A percentile compares a stretch with the other conserved stretches of the same genome.
These are phyloP conservation scores for Chrysolina haemoptera DNA, from an alignment of 2,888 invertebrate species.

Conservation along the genomic window DNA sequence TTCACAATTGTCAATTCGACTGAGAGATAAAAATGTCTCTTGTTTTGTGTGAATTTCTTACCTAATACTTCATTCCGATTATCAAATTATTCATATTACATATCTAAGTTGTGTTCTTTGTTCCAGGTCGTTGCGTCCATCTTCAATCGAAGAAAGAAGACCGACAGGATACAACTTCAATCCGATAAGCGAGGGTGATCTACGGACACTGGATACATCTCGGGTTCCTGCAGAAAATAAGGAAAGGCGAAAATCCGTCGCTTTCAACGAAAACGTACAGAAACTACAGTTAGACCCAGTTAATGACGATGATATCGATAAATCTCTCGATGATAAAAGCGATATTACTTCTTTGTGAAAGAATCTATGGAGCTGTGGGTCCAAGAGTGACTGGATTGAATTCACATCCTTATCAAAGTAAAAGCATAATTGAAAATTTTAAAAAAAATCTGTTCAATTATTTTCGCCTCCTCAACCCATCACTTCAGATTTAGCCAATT, in stretches of 20 bases:
- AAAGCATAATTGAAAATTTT: no score
- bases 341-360: background rate
- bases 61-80: no score
- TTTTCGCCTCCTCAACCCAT: no score
- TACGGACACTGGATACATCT: background rate
- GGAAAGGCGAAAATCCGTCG: constrained; percentile 7
- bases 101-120: no score
- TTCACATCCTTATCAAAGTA: no score
- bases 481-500: no score
- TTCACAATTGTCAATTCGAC: no score
- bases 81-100: no score
- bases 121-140: background rate
- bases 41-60: no score
- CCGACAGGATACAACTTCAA: constrained; percentile 2
- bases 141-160: constrained; percentile 5
- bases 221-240: background rate
- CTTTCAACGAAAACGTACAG: constrained; percentile 4
- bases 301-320: background rate
- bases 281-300: background rate
- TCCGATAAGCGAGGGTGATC: background rate
- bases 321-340: background rate
- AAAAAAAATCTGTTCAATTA: no score
- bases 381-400: no score
- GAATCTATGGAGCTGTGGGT: background rate
- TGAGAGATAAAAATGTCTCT: no score